These are phyloP conservation scores for Lathamus discolor DNA, from an alignment of 2,113 vertebrate genomes.

Conservation along the genomic window DNA sequence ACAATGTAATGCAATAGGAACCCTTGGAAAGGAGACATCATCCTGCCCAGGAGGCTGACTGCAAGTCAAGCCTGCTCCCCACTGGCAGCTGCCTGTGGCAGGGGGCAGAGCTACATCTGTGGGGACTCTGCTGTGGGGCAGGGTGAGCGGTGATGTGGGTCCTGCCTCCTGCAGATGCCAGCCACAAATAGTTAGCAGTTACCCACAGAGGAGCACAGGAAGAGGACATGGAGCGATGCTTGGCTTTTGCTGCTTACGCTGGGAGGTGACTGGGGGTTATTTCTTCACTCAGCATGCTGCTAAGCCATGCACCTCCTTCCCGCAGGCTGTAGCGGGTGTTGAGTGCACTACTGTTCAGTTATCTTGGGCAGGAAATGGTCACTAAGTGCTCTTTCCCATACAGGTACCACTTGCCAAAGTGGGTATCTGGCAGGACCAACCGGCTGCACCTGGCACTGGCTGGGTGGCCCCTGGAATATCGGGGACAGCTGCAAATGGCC, in stretches of 20 bases:
- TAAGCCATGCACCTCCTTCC: neutral
- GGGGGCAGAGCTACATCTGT: fast-evolving
- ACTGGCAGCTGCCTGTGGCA: neutral
- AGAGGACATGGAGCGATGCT: fast-evolving
- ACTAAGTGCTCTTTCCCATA: neutral
- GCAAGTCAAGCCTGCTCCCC: neutral
- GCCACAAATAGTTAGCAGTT: neutral
- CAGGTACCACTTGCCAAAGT: fast-evolving
- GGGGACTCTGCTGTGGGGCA: neutral
- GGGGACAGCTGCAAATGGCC: neutral
- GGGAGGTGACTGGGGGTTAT: neutral
- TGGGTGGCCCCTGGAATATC: neutral
- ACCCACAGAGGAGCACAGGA: fast-evolving
- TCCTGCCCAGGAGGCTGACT: neutral
- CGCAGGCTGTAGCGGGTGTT: fast-evolving
- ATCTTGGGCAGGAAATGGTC: neutral
- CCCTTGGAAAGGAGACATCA: neutral
- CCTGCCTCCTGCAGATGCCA: neutral
- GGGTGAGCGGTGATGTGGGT: neutral
- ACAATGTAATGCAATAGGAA: slow-evolving; percentile 43
- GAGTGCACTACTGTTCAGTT: fast-evolving
- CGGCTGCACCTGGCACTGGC: fast-evolving
- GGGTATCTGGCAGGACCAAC: neutral
- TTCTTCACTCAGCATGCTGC: neutral
- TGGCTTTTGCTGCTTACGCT: neutral